These are phyloP conservation scores for Euplagia quadripunctaria DNA, from an alignment of 2,888 invertebrate species.

Conservation along the genomic window DNA sequence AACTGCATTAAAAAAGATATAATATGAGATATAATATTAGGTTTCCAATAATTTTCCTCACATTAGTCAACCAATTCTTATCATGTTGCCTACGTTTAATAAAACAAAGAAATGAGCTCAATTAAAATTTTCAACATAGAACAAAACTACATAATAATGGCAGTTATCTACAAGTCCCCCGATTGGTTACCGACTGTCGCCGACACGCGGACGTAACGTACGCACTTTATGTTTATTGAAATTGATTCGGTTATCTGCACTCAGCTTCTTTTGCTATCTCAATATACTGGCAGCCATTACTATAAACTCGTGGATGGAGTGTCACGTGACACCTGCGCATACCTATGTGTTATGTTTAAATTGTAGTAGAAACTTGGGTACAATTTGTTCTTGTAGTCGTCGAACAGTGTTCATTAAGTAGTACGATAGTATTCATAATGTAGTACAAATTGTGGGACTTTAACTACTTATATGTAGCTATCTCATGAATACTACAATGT, in stretches of 20 bases:
- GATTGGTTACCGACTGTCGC: constrained; percentile 6
- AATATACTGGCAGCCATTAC: constrained; percentile 34
- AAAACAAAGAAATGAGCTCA: neutral
- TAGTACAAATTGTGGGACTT: neutral
- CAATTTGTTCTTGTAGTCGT: constrained; percentile 10
- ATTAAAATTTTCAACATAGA: constrained; percentile 8
- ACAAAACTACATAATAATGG: constrained; percentile 2
- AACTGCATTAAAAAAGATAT: too few species aligned
- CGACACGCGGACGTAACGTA: constrained; percentile 35
- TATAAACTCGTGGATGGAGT: constrained; percentile 45
- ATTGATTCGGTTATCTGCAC: constrained; percentile 53
- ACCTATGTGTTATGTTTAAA: constrained; percentile 10
- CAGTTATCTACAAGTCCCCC: constrained; percentile 6
- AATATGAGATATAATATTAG: too few species aligned
- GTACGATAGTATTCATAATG: neutral
- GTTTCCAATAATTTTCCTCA: neutral
- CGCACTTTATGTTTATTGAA: constrained; percentile 52
- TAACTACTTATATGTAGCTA: neutral
- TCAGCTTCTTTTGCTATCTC: constrained; percentile 55
- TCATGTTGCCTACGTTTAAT: neutral
- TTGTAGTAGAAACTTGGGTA: neutral
- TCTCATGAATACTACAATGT: neutral
- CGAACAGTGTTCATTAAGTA: constrained; percentile 3
- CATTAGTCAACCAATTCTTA: neutral
- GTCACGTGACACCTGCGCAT: constrained; percentile 18